phyloP scores from a whole-genome alignment of 2,113 vertebrate species.

The Phylloscopus trochilus region DNA sequence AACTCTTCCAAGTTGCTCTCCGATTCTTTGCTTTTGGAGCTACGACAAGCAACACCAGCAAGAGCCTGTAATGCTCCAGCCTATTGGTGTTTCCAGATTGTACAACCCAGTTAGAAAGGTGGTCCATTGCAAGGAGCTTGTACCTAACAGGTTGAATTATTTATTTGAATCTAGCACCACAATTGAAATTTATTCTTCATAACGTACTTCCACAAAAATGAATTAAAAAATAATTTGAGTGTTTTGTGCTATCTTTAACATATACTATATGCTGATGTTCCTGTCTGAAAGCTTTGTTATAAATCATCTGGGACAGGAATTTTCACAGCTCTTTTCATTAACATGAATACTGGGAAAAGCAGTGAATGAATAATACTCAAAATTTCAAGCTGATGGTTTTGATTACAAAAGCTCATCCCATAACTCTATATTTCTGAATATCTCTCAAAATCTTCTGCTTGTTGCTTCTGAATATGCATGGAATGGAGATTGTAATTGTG shows the following conservation, averaged over 20 bases:
- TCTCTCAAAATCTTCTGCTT: not conserved
- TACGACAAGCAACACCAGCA: not conserved
- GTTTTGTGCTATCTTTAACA: not conserved
- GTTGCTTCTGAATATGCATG: slow-evolving; percentile 7
- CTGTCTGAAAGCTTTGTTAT: not conserved
- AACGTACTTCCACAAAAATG: not conserved
- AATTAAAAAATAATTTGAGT: not conserved
- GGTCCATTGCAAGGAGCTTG: not conserved
- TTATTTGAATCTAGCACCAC: not conserved
- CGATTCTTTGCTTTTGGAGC: not conserved
- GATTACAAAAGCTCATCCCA: not conserved
- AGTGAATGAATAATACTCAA: not conserved
- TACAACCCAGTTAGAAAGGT: not conserved
- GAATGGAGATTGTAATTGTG: not conserved
- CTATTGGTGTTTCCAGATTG: not conserved
- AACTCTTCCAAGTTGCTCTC: not conserved
- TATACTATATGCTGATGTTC: not conserved
- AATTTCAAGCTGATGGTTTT: slow-evolving; percentile 6
- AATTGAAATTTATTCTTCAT: not conserved
- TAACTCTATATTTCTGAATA: not conserved
- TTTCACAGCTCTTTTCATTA: not conserved
- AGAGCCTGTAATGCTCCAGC: not conserved
- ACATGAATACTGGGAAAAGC: not conserved
- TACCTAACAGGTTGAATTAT: not conserved
- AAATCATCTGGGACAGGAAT: not conserved